Conservation (phyloP, 2,888 invertebrate species). For the Troides oblongomaculatus region DNA sequence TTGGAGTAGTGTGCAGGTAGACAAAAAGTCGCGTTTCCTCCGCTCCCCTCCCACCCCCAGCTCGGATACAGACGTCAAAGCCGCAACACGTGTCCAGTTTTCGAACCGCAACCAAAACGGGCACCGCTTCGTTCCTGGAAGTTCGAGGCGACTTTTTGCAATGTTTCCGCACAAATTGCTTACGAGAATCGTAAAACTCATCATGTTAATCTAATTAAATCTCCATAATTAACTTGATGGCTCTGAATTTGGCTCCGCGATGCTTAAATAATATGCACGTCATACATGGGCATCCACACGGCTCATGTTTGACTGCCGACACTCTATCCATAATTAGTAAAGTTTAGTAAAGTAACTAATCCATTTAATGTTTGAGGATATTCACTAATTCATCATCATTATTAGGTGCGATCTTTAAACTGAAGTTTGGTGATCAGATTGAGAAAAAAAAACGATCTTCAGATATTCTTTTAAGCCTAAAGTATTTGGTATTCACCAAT, state of each 20-base stretch:
- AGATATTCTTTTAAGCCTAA: too few relatives aligned
- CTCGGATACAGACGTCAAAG: slow-evolving; percentile 29
- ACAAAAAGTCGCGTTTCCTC: slow-evolving; percentile 14
- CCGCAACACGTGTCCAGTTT: slow-evolving; percentile 31
- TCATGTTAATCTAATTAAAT: slow-evolving; percentile 30
- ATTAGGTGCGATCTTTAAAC: too few relatives aligned
- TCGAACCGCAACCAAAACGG: slow-evolving; percentile 22
- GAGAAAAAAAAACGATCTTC: too few relatives aligned
- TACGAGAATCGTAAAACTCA: slow-evolving; percentile 29
- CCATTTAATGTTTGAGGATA: too few relatives aligned
- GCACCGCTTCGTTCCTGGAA: slow-evolving; percentile 21
- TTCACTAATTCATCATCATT: too few relatives aligned
- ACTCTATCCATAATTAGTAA: neutral
- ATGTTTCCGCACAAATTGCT: slow-evolving; percentile 26
- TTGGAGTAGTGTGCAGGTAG: slow-evolving; percentile 4
- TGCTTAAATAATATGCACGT: neutral
- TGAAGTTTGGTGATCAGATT: too few relatives aligned
- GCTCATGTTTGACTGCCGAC: neutral
- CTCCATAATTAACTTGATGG: slow-evolving; percentile 18
- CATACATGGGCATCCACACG: neutral
- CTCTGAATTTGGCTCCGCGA: neutral
- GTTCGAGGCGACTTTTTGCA: slow-evolving; percentile 24
- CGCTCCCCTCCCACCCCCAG: neutral
- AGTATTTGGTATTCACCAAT: too few relatives aligned
- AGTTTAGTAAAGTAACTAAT: too few relatives aligned